These are phyloP conservation scores for Meriones psammophilus DNA, from an alignment of 2,797 vertebrate species.

Conservation along the genomic window DNA sequence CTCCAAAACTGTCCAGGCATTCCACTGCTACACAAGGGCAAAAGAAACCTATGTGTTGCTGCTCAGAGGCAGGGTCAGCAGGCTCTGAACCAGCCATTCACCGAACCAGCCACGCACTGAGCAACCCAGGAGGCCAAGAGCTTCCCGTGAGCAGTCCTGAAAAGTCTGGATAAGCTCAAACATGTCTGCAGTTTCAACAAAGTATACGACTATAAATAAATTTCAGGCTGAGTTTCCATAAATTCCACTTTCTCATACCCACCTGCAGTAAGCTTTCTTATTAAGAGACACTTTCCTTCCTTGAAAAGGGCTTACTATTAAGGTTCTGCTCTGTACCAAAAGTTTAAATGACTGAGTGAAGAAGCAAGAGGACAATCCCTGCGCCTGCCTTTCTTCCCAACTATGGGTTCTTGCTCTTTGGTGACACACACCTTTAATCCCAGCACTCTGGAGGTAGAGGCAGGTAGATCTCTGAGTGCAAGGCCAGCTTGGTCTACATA, in stretches of 20 bases:
- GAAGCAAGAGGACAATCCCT: not conserved
- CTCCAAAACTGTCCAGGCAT: not conserved
- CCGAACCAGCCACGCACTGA: not conserved
- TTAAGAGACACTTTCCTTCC: not conserved
- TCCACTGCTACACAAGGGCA: not conserved
- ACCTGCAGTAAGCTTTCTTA: not conserved
- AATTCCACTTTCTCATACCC: slow-evolving; percentile 11
- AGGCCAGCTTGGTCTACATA: not conserved
- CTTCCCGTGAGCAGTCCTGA: not conserved
- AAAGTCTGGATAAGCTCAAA: slow-evolving; percentile 47
- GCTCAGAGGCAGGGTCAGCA: not conserved
- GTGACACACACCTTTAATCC: not conserved
- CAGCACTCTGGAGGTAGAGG: not conserved
- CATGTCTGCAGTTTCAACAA: slow-evolving; percentile 31
- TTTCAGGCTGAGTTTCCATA: slow-evolving; percentile 13
- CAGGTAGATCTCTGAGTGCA: not conserved
- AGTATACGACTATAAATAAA: slow-evolving; percentile 39
- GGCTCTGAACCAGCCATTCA: not conserved
- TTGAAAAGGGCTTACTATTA: not conserved
- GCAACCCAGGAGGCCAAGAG: not conserved
- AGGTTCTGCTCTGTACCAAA: not conserved
- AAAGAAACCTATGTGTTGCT: not conserved
- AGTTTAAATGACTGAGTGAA: not conserved
- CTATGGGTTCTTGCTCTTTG: not conserved
- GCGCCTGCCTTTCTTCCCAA: not conserved